phyloP scores from a whole-genome alignment of 2,797 vertebrate species.

The Phalloptychus januarius region DNA sequence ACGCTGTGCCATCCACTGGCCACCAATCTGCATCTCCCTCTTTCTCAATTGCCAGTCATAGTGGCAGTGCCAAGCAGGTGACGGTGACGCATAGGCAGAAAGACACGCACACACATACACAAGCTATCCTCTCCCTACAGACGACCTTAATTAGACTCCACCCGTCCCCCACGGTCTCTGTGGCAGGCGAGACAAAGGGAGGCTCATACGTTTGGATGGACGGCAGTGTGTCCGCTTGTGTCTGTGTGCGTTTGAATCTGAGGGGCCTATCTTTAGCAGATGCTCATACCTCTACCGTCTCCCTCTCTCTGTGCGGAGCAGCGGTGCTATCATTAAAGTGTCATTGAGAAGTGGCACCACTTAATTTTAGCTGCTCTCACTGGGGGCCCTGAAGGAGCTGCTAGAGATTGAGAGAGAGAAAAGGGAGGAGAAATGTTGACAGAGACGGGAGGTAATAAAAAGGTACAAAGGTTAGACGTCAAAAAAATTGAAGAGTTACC shows the following conservation, averaged over 20 bases:
- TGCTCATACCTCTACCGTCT: constrained; percentile 91
- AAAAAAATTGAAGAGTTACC: constrained; percentile 3
- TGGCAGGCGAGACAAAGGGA: constrained; percentile 89
- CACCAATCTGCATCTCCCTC: constrained; percentile 27
- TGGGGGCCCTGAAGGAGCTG: constrained; percentile 89
- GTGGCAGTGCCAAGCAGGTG: constrained; percentile 82
- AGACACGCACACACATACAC: constrained; percentile 70
- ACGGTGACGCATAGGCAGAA: constrained; percentile 83
- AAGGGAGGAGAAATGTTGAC: constrained; percentile 46
- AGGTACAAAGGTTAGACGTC: constrained; percentile 57
- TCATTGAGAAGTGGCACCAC: constrained; percentile 99
- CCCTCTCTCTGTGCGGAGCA: constrained; percentile 87
- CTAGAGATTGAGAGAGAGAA: constrained; percentile 71
- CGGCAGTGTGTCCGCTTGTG: constrained; percentile 43
- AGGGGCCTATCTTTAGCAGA: constrained; percentile 91
- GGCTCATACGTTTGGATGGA: constrained; percentile 84
- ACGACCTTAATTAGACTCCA: constrained; percentile 87
- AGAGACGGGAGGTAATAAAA: constrained; percentile 30
- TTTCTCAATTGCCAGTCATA: constrained; percentile 70
- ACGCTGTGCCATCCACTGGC: constrained; percentile 19
- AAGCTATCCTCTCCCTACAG: constrained; percentile 75
- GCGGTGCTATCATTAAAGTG: constrained; percentile 96
- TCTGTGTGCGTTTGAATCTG: constrained; percentile 70
- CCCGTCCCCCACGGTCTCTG: constrained; percentile 82
- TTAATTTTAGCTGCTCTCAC: constrained; percentile 98